Percentiles rank a stretch among this genome's conserved stretches.
Evolutionary conservation across 2,113 vertebrate species (phyloP).

Genomic region (Urocitellus parryii): DNA sequence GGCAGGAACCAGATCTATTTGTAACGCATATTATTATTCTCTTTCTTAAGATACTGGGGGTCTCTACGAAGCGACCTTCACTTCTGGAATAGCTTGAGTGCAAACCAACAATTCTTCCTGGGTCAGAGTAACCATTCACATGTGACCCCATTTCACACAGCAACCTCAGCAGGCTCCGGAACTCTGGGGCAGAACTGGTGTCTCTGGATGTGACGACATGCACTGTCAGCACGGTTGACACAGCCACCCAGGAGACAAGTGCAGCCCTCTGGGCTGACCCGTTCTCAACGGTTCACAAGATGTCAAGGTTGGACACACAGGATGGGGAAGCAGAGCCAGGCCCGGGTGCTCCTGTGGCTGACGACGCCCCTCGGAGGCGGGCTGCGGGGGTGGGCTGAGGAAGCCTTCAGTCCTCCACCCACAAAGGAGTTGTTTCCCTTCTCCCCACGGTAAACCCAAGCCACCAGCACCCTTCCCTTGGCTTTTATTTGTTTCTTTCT

Average conservation of each 20-base stretch:
- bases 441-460: neutral
- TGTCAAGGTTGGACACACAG: neutral
- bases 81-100: neutral
- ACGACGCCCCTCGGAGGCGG: fast-evolving
- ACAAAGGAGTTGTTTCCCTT: neutral
- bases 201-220: neutral
- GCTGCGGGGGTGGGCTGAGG: neutral
- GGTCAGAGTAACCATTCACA: neutral
- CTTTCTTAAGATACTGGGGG: neutral
- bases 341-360: neutral
- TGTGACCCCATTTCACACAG: neutral
- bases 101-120: neutral
- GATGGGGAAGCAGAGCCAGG: neutral
- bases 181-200: neutral
- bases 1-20: neutral
- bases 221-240: neutral
- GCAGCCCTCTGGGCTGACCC: neutral
- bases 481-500: slow-evolving; percentile 76
- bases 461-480: slow-evolving; percentile 54
- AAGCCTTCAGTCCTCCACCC: neutral
- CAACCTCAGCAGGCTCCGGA: neutral
- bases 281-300: neutral
- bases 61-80: slow-evolving; percentile 2
- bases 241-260: neutral
- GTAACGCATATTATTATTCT: neutral